Evolutionary conservation across 2,888 invertebrate species (phyloP), one percentile per base, ranked within the genome.

Genomic region (Achlya flavicornis): DNA sequence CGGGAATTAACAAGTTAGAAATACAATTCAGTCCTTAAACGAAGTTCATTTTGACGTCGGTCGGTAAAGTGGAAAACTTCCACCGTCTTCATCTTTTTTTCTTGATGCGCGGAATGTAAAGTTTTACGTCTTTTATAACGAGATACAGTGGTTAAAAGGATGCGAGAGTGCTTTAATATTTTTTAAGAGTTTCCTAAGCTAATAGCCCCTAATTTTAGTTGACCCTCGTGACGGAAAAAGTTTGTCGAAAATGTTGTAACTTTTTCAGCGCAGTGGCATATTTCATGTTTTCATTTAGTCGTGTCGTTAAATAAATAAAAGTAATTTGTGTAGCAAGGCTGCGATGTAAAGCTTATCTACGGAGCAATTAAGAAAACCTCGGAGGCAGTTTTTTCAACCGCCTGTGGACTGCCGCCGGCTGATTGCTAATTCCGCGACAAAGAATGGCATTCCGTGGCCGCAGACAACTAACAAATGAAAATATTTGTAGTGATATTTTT

Each of bases 401-500:
- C 74, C 71, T 68, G 71, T 71, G 74, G 77, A 75, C 77, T 68
- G 75, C 75, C 79, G 84, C 70, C 77, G 78, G 83, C 87, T 90
- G 90, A 91, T 92, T 90, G 89, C 91, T 90, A 91, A 92, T 92
- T 92, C 81, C 80, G 80, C 88, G 90, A 90, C 90, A 91, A 91
- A 90, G 88, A 83, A 86, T 83, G 82, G 84, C 79, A 89, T 89
- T 90, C 88, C 80, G 74, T 81, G 76, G 78, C 82, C 78, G 75
- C 83, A 70, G 83, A 71, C 74, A 73, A 66, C 69, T 70, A 77
- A 83, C 84, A 79, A 86, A 89, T 86, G 85, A 88, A 87, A 88
- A 89, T 82, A 83, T 81, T 82, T 81, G 19, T 58, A 62, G 59
- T 41, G 11, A 57, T 58, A 35, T 58, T 26, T 43, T 41, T 11